Conservation (phyloP, 2,888 invertebrate genomes). For the Tipula vernalis region DNA sequence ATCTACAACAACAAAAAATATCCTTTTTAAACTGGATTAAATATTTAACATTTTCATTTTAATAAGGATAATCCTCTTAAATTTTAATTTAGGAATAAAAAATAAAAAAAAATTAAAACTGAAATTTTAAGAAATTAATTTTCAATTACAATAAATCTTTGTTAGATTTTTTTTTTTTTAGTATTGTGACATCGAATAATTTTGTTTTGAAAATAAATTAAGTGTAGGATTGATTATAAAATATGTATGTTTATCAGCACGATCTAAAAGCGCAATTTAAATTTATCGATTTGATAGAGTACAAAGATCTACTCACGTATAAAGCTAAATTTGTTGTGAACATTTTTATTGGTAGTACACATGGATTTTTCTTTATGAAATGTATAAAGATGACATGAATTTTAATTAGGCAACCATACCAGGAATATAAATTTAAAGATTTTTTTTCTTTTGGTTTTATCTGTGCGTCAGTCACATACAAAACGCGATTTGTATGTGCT, state of each 20-base stretch:
- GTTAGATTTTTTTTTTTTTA: background rate
- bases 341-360: background rate
- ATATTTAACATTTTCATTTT: slow-evolving; percentile 5
- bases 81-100: background rate
- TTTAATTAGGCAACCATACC: background rate
- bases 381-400: background rate
- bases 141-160: background rate
- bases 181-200: background rate
- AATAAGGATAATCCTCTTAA: background rate
- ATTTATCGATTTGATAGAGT: background rate
- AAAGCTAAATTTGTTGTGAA: too few species aligned
- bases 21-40: slow-evolving; percentile 4
- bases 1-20: background rate
- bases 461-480: too few species aligned
- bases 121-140: background rate
- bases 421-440: too few species aligned
- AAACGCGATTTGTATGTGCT: too few species aligned
- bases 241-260: background rate
- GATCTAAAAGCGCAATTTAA: background rate
- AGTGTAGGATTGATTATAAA: background rate
- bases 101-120: background rate
- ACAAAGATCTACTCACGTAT: background rate
- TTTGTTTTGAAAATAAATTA: background rate
- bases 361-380: background rate
- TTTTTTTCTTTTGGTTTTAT: too few species aligned